Base-by-base conservation (phyloP, 1,140 invertebrate genomes). In the Trachelipus rathkii region DNA sequence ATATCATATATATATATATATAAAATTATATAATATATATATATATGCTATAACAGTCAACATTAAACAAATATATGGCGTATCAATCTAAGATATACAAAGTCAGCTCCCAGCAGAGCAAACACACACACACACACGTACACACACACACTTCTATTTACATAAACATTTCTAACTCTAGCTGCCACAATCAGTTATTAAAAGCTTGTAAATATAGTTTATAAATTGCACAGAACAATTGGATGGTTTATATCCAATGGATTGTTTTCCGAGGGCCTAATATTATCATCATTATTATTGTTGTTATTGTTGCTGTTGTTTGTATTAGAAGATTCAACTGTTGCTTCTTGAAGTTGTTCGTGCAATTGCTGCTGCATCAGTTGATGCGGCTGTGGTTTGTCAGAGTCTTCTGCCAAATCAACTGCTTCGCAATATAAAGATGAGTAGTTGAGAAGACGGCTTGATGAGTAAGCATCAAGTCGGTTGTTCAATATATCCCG, bases 1-100 rank as follows among this genome's bases (percentile, higher is more conserved):
- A 60, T 60, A 60, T 60, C n/a, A 60, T 60, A 60, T 60, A 60
- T 60, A 60, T 60, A 60, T 60, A 60, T 60, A 60, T 60, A 60
- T 60, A 60, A n/a, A n/a, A n/a, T n/a, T 60, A 60, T 60, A 60
- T 60, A n/a, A 60, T 60, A 60, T 60, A 60, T 60, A 60, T 60
- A 60, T 60, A 60, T 60, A 60, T 60, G 19, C 8, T 4, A 19
- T 60, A 60, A 60, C 19, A 60, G 19, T 60, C 19, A 60, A 19
- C 50, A 60, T 33, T 33, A 33, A 33, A 33, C 33, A 33, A 33
- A 33, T 33, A 33, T 3, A 33, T 33, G 33, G 33, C 33, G 2
- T 3, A 33, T 33, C 2, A 33, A 33, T 33, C 33, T 33, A 33
- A 1, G 6, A 6, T 33, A 33, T 33, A 3, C 2, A 33, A 33